Base-by-base conservation (phyloP, 1,140 invertebrate species). In the Drosophila ogumai region DNA sequence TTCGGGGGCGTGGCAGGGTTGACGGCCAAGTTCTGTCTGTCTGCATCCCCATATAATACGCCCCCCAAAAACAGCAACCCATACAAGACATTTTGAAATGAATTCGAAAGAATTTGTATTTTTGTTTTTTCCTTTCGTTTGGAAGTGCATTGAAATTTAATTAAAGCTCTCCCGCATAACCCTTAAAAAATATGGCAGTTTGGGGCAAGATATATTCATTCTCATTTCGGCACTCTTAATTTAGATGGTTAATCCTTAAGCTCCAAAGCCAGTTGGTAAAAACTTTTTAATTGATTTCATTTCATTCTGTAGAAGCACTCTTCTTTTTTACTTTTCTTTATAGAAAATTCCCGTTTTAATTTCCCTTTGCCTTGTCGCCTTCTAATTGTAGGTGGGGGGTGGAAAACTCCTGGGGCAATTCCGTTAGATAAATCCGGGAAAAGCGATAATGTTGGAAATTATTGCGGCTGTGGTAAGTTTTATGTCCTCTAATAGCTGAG, bases 221-320 rank as follows among this genome's bases (percentile, higher is more conserved):
- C 50, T 66, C 66, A 40, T 66, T 78, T 65, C 50, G 58, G 41
- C 22, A 57, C 72, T 77, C 84, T 68, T 80, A 82, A 82, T 88
- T 69, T 74, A 69, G 64, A 52, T 52, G 72, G 76, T 82, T 88
- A 87, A 76, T 82, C 63, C 79, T 56, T 73, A 88, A 87, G 77
- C 72, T 64, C 43, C 61, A 65, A 65, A 65, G 61, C 28, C 75
- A 72, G 59, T 64, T 74, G 52, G 75, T 22, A 47, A 77, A 87
- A 82, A 60, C 75, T 88, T 87, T 86, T 88, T 88, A 87, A 88
- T 87, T 87, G 82, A 88, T 88, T 87, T 79, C 47, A 68, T 64
- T 72, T 72, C 55, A 57, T 47, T 74, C 22, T 36, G 28, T 5
- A 47, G 77, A 44, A 64, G 66, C 61, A 49, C n/a, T n/a, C n/a